Evolutionary conservation across 1,140 invertebrate species (phyloP).

Genomic region (Drosophila dunni): DNA sequence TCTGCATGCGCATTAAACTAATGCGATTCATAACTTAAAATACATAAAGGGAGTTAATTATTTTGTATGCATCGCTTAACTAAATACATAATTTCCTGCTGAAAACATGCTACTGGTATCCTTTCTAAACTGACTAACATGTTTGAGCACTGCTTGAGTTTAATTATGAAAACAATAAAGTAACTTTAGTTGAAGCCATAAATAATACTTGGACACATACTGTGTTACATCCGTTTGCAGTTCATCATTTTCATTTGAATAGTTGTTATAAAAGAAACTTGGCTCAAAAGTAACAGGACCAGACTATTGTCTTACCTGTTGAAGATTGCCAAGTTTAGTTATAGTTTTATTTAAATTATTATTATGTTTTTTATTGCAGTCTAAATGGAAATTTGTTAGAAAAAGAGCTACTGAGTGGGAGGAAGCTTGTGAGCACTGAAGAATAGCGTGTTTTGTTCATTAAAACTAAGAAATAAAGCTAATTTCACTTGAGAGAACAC

Average conservation of each 20-base stretch:
- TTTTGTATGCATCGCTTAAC: too few species aligned
- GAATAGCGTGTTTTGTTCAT: neutral
- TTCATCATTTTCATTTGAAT: neutral
- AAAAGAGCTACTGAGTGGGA: slow-evolving; percentile 19
- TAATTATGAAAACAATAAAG: slow-evolving; percentile 38
- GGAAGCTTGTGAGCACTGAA: slow-evolving; percentile 9
- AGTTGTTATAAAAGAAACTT: neutral
- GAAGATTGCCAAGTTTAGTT: neutral
- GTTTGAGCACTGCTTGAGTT: slow-evolving; percentile 35
- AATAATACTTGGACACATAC: slow-evolving; percentile 28
- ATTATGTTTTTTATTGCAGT: neutral
- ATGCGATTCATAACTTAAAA: too few species aligned
- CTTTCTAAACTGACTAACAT: neutral
- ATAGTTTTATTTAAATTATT: slow-evolving; percentile 17
- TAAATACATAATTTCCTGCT: neutral
- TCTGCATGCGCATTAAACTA: too few species aligned
- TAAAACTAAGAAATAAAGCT: neutral
- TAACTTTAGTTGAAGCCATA: slow-evolving; percentile 1
- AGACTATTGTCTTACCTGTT: slow-evolving; percentile 24
- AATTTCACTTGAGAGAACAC: neutral
- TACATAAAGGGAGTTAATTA: too few species aligned
- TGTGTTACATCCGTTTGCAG: slow-evolving; percentile 53
- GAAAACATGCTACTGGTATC: neutral
- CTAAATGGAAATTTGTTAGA: slow-evolving; percentile 1
- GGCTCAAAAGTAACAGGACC: slow-evolving; percentile 61